These are phyloP conservation scores for Corythornis madagascariensis DNA, from an alignment of 2,113 vertebrate genomes.

Conservation along the genomic window DNA sequence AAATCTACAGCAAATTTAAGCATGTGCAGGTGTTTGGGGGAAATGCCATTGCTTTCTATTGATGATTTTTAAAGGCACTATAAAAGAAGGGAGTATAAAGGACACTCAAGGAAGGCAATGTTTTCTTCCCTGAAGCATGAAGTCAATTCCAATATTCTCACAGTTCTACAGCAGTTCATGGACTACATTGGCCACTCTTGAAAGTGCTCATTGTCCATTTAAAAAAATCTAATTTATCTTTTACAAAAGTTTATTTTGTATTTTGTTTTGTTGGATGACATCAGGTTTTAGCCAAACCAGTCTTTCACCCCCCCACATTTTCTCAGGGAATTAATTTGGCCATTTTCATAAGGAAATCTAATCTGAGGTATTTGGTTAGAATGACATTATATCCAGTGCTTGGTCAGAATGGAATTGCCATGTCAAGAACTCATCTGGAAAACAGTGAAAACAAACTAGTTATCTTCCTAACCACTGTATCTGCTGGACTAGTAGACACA, in stretches of 20 bases:
- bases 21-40: constrained; percentile 32
- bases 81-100: background rate
- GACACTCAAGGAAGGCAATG: constrained; percentile 15
- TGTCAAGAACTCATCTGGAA: background rate
- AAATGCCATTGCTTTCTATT: constrained; percentile 20
- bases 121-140: constrained; percentile 38
- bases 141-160: background rate
- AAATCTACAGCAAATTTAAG: constrained; percentile 23
- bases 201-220: background rate
- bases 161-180: background rate
- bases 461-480: background rate
- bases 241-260: background rate
- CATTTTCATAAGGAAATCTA: background rate
- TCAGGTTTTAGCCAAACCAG: background rate
- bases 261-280: background rate
- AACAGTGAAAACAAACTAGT: background rate
- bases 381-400: background rate
- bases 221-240: background rate
- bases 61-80: constrained; percentile 32
- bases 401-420: background rate
- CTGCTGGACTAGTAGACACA: background rate
- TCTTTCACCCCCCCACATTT: background rate
- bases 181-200: background rate
- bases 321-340: background rate
- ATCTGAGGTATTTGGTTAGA: background rate